Base-by-base conservation (phyloP, 1,140 invertebrate genomes). In the Meloidogyne chitwoodi region DNA sequence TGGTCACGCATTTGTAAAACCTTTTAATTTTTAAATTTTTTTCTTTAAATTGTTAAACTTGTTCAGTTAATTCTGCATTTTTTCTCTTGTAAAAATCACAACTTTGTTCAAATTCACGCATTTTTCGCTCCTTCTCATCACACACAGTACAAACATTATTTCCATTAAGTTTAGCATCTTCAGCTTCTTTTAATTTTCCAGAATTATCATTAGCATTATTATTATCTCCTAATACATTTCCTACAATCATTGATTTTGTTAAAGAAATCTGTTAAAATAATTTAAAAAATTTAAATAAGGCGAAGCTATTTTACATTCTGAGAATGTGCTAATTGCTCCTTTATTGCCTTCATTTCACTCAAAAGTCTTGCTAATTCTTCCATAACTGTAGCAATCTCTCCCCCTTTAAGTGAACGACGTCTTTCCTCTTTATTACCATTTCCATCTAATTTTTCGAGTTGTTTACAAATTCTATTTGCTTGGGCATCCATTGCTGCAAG, bases 401-500 rank as follows among this genome's bases (percentile, higher is more conserved):
- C 84, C 68, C 83, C 83, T 3, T 83, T 78, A 12, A 85, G 73
- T 22, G 84, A 86, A 14, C 84, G 79, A 29, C 84, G 63, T 31
- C 84, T 65, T 72, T 85, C 83, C 63, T 85, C 83, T 81, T 83
- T n/a, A 14, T 81, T 79, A 48, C 56, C 10, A 72, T 24, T 72
- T 26, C 72, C 76, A 31, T 85, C 84, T 66, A 85, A 75, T 64
- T 84, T 85, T 48, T 85, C 84, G 8, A 85, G 61, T 38, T 83
- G 83, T 74, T 85, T 85, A 26, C 68, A 76, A 16, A 85, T 73
- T n/a, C 84, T 29, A 56, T 66, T 72, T 26, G 84, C 84, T 56
- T 85, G 84, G 2, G 84, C 76, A 56, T 85, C 84, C n/a, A 85
- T 78, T 24, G 84, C 77, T n/a, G 84, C 84, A 29, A 85, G 31